A percentile compares a stretch with the other conserved stretches of the same genome.
Evolutionary conservation across 1,140 invertebrate species (phyloP).

Genomic region (Anoplolepis gracilipes): DNA sequence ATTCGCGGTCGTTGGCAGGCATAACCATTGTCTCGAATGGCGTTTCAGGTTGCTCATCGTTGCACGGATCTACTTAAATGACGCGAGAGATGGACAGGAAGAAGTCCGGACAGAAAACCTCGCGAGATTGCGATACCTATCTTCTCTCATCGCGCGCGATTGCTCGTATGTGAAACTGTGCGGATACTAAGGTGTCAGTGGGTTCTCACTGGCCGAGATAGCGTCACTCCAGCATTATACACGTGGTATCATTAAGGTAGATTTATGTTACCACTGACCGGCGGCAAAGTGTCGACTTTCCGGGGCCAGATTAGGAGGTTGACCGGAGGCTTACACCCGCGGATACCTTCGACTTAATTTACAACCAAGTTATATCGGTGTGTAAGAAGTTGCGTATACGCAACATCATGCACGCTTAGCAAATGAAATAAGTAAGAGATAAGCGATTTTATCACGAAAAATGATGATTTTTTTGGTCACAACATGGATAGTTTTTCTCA

Average conservation of each 20-base stretch:
- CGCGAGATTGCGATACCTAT: slow-evolving; percentile 71
- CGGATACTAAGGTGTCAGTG: slow-evolving; percentile 78
- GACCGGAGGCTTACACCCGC: slow-evolving; percentile 45
- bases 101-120: slow-evolving; percentile 54
- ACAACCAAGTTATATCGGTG: slow-evolving; percentile 1
- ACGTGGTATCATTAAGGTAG: slow-evolving; percentile 82
- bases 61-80: slow-evolving; percentile 56
- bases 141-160: slow-evolving; percentile 71
- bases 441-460: slow-evolving; percentile 4
- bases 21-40: slow-evolving; percentile 30
- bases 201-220: slow-evolving; percentile 82
- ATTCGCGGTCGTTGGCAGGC: slow-evolving; percentile 27
- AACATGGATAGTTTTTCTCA: no score
- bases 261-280: slow-evolving; percentile 78
- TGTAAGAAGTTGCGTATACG: slow-evolving; percentile 5
- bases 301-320: slow-evolving; percentile 64
- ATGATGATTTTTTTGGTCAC: not conserved
- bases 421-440: not conserved
- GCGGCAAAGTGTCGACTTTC: slow-evolving; percentile 28
- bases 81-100: slow-evolving; percentile 40
- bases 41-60: slow-evolving; percentile 25
- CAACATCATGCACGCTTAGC: slow-evolving; percentile 12
- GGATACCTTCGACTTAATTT: slow-evolving; percentile 31
- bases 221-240: slow-evolving; percentile 75
- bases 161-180: slow-evolving; percentile 67